Percentiles rank a stretch among this genome's conserved stretches.
phyloP scores from a whole-genome alignment of 2,797 vertebrate species.

The Argyrosomus regius region DNA sequence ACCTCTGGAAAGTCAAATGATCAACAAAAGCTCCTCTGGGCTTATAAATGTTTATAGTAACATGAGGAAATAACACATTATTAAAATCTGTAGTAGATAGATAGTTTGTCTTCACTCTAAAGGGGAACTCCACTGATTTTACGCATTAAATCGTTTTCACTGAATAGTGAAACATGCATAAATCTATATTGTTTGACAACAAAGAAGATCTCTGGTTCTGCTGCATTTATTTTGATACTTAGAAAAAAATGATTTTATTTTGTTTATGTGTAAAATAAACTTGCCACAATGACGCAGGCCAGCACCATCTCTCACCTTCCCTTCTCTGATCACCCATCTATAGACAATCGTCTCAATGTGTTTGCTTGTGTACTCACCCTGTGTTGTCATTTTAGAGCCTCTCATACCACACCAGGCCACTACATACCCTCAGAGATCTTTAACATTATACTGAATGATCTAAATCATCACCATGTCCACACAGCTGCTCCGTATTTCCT shows the following conservation, averaged over 20 bases:
- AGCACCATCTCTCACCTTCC: neutral
- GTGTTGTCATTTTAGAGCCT: neutral
- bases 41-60: neutral
- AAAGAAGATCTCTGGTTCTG: too few species aligned
- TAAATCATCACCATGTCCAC: neutral
- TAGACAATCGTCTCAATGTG: neutral
- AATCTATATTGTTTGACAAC: too few species aligned
- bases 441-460: neutral
- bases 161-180: neutral
- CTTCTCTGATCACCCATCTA: neutral
- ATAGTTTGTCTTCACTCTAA: neutral
- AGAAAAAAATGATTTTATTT: too few species aligned
- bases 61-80: neutral
- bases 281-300: neutral
- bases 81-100: neutral
- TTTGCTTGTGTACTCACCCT: neutral
- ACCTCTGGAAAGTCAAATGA: neutral
- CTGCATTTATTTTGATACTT: too few species aligned
- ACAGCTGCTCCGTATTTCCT: constrained; percentile 13
- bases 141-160: neutral
- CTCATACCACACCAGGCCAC: constrained; percentile 11
- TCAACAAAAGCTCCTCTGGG: neutral
- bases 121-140: neutral
- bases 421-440: neutral
- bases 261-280: neutral